Percentiles rank a stretch among this genome's conserved stretches.
These are phyloP conservation scores for Oryzias javanicus DNA, from an alignment of 2,113 vertebrate species.

Conservation along the genomic window DNA sequence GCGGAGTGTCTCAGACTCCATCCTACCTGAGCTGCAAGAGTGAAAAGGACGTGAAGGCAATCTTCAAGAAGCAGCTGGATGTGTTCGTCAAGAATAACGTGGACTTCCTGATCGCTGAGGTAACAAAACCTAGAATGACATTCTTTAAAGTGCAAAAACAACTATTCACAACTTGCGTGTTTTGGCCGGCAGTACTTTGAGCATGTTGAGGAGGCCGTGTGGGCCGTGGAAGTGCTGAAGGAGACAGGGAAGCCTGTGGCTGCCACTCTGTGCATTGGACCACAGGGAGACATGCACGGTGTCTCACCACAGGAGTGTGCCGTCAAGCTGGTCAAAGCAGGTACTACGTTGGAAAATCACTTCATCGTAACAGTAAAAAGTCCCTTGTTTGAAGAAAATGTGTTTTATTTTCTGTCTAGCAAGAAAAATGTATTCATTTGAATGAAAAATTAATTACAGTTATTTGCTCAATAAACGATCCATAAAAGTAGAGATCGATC, in stretches of 20 bases:
- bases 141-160: background rate
- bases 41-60: slow-evolving; percentile 88
- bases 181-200: slow-evolving; percentile 90
- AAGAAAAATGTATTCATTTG: too few species aligned
- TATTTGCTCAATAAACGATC: too few species aligned
- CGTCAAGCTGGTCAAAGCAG: slow-evolving; percentile 89
- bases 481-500: too few species aligned
- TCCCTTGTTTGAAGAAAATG: too few species aligned
- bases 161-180: background rate
- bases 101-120: slow-evolving; percentile 98
- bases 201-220: slow-evolving; percentile 95
- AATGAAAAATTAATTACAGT: too few species aligned
- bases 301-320: slow-evolving; percentile 88
- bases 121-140: slow-evolving; percentile 48
- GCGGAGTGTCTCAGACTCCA: slow-evolving; percentile 96
- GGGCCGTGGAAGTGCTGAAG: slow-evolving; percentile 93
- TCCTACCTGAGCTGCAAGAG: slow-evolving; percentile 96
- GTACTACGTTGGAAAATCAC: slow-evolving; percentile 61
- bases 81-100: slow-evolving; percentile 92
- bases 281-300: slow-evolving; percentile 91
- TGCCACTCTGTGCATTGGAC: slow-evolving; percentile 90
- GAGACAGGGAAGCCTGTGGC: slow-evolving; percentile 90
- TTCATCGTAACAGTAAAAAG: too few species aligned
- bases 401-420: too few species aligned
- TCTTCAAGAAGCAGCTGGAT: slow-evolving; percentile 87